Evolutionary conservation across 2,888 invertebrate species (phyloP).

Genomic region (Caenorhabditis angaria): DNA sequence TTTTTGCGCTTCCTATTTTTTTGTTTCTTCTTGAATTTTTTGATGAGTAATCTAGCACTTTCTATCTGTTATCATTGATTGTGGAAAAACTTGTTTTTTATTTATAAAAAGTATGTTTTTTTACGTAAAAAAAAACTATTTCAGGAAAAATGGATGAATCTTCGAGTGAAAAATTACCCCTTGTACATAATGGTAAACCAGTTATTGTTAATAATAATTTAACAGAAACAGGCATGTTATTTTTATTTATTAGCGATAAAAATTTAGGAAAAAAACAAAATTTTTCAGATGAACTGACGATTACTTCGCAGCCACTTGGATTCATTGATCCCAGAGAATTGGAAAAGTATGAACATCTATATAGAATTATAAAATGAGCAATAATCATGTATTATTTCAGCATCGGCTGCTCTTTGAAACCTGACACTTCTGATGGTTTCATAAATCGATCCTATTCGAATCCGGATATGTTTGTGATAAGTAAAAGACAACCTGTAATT

Average conservation of each 20-base stretch:
- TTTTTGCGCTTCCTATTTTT: not conserved
- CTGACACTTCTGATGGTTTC: not conserved
- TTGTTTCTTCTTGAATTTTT: not conserved
- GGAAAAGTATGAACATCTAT: not conserved
- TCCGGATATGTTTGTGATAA: conserved; percentile 22
- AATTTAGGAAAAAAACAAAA: not conserved
- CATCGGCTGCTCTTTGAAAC: not conserved
- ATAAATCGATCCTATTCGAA: conserved; percentile 24
- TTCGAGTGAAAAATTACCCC: not conserved
- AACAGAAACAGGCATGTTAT: not conserved
- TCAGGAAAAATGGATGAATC: not conserved
- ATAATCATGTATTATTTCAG: not conserved
- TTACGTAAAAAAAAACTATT: not conserved
- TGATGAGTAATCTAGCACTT: not conserved
- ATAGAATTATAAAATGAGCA: not conserved
- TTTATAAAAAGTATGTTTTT: not conserved
- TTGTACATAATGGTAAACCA: not conserved
- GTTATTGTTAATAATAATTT: not conserved
- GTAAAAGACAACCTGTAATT: not conserved
- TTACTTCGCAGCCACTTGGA: conserved; percentile 4
- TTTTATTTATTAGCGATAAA: not conserved
- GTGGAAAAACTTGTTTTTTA: not conserved
- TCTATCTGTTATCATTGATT: not conserved
- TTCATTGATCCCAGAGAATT: not conserved
- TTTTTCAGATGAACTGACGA: not conserved